phyloP scores from a whole-genome alignment of 2,888 invertebrate species.

The Anoplius nigerrimus region DNA sequence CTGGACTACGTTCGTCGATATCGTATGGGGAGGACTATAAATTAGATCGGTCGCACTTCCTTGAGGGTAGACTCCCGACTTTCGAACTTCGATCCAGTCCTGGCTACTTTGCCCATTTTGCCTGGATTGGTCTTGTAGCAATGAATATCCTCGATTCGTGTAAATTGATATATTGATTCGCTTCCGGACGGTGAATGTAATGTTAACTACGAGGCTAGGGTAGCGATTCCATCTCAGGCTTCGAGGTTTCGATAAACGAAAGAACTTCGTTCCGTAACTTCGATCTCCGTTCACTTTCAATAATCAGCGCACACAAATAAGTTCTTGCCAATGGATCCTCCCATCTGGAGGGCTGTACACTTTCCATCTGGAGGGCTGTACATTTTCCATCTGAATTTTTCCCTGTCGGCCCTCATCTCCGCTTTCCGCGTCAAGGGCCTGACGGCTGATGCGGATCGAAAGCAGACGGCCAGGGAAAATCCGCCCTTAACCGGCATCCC shows the following conservation, averaged over 20 bases:
- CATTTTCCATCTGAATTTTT: neutral
- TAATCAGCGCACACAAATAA: neutral
- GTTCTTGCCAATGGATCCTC: neutral
- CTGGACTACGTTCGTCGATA: neutral
- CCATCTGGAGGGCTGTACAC: neutral
- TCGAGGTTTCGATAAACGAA: too few species aligned
- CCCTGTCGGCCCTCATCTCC: too few species aligned
- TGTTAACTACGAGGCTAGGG: too few species aligned
- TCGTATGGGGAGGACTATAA: slow-evolving; percentile 43
- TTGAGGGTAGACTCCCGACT: slow-evolving; percentile 25
- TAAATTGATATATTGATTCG: too few species aligned
- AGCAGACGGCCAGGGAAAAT: slow-evolving; percentile 26
- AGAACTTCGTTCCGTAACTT: too few species aligned
- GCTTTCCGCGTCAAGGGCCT: neutral
- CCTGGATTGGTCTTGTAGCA: too few species aligned
- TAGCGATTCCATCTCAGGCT: too few species aligned
- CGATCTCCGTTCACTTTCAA: neutral
- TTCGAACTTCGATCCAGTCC: slow-evolving; percentile 42
- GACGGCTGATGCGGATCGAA: neutral
- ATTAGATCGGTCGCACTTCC: slow-evolving; percentile 45
- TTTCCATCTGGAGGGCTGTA: too few species aligned
- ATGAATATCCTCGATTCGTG: too few species aligned
- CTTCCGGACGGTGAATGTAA: slow-evolving; percentile 33
- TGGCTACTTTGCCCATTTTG: too few species aligned
- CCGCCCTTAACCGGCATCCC: slow-evolving; percentile 8